Base-by-base conservation (phyloP, 2,888 invertebrate species). In the Bombylius major region DNA sequence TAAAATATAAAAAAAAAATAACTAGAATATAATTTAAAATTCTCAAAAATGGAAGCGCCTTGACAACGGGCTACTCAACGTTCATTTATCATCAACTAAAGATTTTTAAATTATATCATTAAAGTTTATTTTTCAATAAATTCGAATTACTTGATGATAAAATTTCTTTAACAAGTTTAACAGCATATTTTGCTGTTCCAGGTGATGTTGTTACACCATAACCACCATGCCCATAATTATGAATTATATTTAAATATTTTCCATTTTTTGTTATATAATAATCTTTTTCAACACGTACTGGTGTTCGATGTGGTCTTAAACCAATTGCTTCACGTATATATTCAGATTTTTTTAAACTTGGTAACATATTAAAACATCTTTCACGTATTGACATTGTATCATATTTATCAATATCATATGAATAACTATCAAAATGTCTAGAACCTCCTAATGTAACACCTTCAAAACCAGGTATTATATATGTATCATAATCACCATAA, bases 211-310 rank as follows among this genome's bases (percentile, higher is more conserved):
- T 87, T 0, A 96, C 87, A 0, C 96, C 96, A 69, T 94, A 93
- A 0, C 93, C 94, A 1, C 95, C 94, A 69, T 96, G 96, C 0
- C 96, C 96, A 69, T 96, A 96, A 72, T 95, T 92, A 70, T 97
- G 96, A 7, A 96, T 84, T 42, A 95, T 78, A 77, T 82, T 79
- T 1, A 77, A 59, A 60, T 70, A 76, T 61, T 76, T 69, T 3
- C 79, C 79, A 12, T 70, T 60, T 34, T 55, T 47, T 51, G 63
- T 66, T 1, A 61, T 65, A 1, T 76, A 54, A 5, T 76, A 13
- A 67, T 89, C 87, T 0, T 77, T 73, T 66, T 89, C 90, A 60
- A 93, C 83, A 63, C 92, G 76, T 32, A 86, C 81, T 47, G 82
- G 77, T 65, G 78, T 76, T 52, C 95, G 79, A 67, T 91, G 86